phyloP scores from a whole-genome alignment of 2,888 invertebrate genomes.

The Diplazon laetatorius region DNA sequence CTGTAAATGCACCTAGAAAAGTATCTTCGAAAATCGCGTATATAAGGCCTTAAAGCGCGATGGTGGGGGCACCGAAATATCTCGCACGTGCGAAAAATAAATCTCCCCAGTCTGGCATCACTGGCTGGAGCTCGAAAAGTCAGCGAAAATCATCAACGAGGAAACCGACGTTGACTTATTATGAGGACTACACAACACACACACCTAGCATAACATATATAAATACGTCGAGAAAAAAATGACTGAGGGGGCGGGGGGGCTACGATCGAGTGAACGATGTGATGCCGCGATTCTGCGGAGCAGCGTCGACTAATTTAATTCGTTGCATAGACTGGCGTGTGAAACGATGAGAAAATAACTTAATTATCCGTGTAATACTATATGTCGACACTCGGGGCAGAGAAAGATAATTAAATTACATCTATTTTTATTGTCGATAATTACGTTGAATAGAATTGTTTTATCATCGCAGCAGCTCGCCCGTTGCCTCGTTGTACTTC shows the following conservation, averaged over 20 bases:
- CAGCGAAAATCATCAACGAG: too few relatives aligned
- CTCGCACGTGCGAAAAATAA: too few relatives aligned
- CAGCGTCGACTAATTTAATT: background rate
- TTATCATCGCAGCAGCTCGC: conserved; percentile 12
- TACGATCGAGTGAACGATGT: background rate
- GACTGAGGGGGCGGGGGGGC: background rate
- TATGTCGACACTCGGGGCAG: conserved; percentile 44
- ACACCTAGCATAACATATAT: background rate
- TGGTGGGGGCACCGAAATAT: too few relatives aligned
- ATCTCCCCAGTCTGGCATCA: too few relatives aligned
- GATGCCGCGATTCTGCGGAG: background rate
- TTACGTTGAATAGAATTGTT: conserved; percentile 6
- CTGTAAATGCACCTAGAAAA: too few relatives aligned
- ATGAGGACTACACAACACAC: too few relatives aligned
- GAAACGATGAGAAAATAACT: conserved; percentile 25
- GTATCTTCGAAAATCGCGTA: too few relatives aligned
- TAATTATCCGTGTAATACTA: conserved; percentile 36
- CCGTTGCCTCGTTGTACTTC: conserved; percentile 73
- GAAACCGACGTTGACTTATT: too few relatives aligned
- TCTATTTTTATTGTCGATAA: conserved; percentile 10
- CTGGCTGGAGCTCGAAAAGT: too few relatives aligned
- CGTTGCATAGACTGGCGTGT: background rate
- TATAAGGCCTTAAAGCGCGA: too few relatives aligned
- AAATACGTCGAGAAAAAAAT: conserved; percentile 1
- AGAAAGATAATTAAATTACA: conserved; percentile 4